These are phyloP conservation scores for Troglohyphantes excavatus DNA, from an alignment of 2,888 invertebrate species.

Conservation along the genomic window DNA sequence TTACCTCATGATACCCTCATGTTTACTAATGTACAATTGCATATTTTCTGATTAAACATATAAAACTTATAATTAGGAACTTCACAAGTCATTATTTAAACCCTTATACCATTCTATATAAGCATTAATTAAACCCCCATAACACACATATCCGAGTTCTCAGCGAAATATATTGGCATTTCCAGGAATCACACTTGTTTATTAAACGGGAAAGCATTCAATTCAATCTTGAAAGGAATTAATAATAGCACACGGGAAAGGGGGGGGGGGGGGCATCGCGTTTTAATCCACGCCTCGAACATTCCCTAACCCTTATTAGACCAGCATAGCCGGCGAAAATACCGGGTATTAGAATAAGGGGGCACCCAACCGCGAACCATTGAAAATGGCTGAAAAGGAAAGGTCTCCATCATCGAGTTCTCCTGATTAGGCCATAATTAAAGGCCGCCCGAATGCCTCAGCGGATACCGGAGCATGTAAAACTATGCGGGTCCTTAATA, in stretches of 20 bases:
- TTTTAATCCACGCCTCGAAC: neutral
- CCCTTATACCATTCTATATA: no score
- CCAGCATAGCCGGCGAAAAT: no score
- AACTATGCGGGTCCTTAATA: constrained; percentile 65
- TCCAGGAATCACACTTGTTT: neutral
- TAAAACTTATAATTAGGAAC: no score
- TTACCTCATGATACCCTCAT: no score
- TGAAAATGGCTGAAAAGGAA: neutral
- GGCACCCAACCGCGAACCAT: neutral
- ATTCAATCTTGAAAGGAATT: constrained; percentile 3
- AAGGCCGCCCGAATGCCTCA: constrained; percentile 8
- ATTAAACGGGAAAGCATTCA: neutral
- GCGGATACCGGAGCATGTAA: neutral
- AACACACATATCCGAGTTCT: no score
- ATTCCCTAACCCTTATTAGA: constrained; percentile 2
- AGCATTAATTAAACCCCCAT: no score
- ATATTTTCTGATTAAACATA: no score
- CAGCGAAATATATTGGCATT: no score
- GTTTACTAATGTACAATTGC: no score
- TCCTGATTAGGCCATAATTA: constrained; percentile 67
- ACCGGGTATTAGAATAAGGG: neutral
- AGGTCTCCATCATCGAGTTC: neutral
- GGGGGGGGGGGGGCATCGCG: no score
- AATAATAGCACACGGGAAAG: neutral
- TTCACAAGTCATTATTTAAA: no score